phyloP scores from a whole-genome alignment of 2,797 vertebrate species.

The Cirrhinus molitorella region DNA sequence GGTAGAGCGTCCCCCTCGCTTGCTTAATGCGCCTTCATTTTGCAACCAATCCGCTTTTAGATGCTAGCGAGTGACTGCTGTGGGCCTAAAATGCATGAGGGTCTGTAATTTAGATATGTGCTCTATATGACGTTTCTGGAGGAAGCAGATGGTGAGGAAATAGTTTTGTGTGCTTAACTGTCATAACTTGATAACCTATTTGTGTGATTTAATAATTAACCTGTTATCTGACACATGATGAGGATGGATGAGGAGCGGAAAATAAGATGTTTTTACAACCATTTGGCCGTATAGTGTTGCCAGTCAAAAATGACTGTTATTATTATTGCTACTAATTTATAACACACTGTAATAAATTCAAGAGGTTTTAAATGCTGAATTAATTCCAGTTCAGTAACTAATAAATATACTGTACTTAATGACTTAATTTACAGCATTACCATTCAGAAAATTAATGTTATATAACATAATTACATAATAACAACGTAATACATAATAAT shows the following conservation, averaged over 20 bases:
- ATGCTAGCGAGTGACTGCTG: slow-evolving; percentile 7
- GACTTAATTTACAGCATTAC: not conserved
- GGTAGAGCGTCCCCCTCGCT: slow-evolving; percentile 72
- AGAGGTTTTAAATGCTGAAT: not conserved
- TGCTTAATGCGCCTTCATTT: not conserved
- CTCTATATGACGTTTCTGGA: slow-evolving; percentile 4
- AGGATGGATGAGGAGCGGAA: not conserved
- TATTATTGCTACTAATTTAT: not conserved
- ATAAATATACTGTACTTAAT: not conserved
- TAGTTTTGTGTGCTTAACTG: not conserved
- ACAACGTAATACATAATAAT: too few relatives aligned
- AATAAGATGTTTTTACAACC: not conserved
- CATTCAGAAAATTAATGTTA: not conserved
- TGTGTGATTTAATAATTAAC: slow-evolving; percentile 12
- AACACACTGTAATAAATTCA: not conserved
- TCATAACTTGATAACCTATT: not conserved
- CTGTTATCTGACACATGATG: not conserved
- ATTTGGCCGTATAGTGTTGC: not conserved
- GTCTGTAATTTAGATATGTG: not conserved
- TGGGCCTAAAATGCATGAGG: not conserved
- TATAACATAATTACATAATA: not conserved
- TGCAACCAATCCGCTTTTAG: not conserved
- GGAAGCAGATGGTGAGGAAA: not conserved
- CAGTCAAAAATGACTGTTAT: too few relatives aligned
- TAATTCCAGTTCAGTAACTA: not conserved